These are phyloP conservation scores for Toxonevra muliebris DNA, from an alignment of 2,888 invertebrate species.

Conservation along the genomic window DNA sequence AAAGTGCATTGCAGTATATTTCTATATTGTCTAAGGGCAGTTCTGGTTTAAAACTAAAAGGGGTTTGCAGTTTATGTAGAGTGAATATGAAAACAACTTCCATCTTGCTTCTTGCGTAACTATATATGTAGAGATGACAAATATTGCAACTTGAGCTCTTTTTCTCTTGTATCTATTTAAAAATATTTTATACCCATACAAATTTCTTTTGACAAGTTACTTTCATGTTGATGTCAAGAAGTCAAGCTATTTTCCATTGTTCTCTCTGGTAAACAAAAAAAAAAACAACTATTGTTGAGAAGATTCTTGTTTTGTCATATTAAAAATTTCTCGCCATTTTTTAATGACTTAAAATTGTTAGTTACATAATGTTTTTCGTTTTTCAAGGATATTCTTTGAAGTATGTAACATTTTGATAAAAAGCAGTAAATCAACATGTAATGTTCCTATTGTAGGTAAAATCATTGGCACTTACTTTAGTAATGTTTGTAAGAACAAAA, in stretches of 20 bases:
- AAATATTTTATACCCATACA: background rate
- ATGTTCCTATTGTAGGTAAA: too few relatives aligned
- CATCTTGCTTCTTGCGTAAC: too few relatives aligned
- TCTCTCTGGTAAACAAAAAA: background rate
- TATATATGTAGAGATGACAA: background rate
- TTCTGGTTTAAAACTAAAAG: background rate
- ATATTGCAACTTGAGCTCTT: conserved; percentile 2
- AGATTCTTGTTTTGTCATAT: too few relatives aligned
- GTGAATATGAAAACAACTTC: background rate
- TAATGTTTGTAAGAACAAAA: too few relatives aligned
- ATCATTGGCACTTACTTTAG: too few relatives aligned
- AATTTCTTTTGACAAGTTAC: background rate
- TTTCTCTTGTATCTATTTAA: background rate
- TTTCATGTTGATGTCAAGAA: conserved; percentile 20
- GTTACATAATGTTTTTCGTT: too few relatives aligned
- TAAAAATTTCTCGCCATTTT: too few relatives aligned
- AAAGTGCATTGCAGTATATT: background rate
- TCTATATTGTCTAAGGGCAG: conserved; percentile 4
- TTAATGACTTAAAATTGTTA: too few relatives aligned
- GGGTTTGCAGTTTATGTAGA: background rate
- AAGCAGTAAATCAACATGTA: too few relatives aligned
- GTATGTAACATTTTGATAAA: too few relatives aligned
- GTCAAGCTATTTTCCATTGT: conserved; percentile 30
- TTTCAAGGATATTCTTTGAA: too few relatives aligned
- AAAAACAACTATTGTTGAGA: too few relatives aligned